Conservation (phyloP, 2,113 vertebrate genomes). For the Carassius carassius region DNA sequence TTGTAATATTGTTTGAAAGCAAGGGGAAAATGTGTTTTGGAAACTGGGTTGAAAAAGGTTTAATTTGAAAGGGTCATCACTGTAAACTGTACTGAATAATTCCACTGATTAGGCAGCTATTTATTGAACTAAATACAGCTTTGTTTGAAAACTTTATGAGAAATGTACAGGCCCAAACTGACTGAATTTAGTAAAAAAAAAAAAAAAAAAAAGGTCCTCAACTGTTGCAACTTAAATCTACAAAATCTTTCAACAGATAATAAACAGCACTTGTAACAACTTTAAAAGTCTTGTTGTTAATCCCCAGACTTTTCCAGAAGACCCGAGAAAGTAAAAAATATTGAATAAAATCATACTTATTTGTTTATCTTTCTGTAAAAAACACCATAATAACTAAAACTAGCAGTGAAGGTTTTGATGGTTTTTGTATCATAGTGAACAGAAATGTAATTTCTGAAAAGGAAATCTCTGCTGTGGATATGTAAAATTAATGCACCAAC, state of each 20-base stretch:
- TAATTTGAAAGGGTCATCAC: neutral
- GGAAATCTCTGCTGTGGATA: neutral
- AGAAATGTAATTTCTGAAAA: neutral
- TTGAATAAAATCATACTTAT: neutral
- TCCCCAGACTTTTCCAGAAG: neutral
- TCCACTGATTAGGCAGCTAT: neutral
- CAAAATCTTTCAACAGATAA: neutral
- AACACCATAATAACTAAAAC: neutral
- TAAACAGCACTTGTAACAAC: neutral
- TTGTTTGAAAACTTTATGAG: neutral
- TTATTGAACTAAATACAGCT: neutral
- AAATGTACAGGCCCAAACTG: neutral
- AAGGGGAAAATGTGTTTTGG: neutral
- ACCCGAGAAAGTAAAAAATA: neutral
- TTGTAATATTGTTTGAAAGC: neutral
- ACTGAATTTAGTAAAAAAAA: neutral
- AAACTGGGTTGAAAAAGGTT: neutral
- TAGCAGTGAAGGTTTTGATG: neutral
- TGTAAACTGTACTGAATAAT: neutral
- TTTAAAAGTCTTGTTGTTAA: neutral
- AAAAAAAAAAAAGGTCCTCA: neutral
- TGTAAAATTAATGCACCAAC: no score
- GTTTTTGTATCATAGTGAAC: neutral
- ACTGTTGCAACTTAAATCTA: neutral
- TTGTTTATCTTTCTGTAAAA: neutral